Evolutionary conservation across 2,113 vertebrate species (phyloP).

Genomic region (Ondatra zibethicus): DNA sequence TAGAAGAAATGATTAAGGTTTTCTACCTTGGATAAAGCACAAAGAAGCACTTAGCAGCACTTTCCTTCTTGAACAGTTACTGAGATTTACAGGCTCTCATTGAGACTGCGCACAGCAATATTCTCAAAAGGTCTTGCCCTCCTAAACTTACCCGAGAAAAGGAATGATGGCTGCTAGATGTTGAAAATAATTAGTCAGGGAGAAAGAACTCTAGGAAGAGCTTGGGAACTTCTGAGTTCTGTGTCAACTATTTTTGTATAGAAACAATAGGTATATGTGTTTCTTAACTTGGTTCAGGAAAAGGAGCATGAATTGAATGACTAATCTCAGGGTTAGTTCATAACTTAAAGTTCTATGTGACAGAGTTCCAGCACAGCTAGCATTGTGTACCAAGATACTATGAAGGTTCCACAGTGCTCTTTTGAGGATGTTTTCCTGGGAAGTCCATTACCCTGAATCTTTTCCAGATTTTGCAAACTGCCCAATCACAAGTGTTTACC

Average conservation of each 20-base stretch:
- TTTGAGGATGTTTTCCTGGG: background rate
- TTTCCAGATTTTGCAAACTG: background rate
- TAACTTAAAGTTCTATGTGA: background rate
- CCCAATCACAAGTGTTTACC: rapidly evolving
- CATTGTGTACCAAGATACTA: background rate
- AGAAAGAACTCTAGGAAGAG: background rate
- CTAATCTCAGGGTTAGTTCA: background rate
- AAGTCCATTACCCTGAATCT: background rate
- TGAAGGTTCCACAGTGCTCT: background rate
- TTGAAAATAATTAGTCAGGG: conserved; percentile 1
- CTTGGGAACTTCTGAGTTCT: background rate
- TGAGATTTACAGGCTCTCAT: background rate
- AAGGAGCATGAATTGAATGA: background rate
- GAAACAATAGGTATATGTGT: background rate
- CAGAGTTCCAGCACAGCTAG: background rate
- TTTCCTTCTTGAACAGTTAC: background rate
- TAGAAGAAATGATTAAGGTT: conserved; percentile 21
- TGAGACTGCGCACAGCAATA: background rate
- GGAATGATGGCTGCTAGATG: background rate
- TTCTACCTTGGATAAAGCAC: background rate
- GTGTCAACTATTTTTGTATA: background rate
- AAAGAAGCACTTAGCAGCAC: background rate
- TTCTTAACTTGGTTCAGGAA: background rate
- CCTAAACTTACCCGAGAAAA: background rate
- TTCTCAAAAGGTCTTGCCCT: background rate